A percentile compares a stretch with the other conserved stretches of the same genome.
Conservation (phyloP, 2,797 vertebrate species). For the Octomys mimax region DNA sequence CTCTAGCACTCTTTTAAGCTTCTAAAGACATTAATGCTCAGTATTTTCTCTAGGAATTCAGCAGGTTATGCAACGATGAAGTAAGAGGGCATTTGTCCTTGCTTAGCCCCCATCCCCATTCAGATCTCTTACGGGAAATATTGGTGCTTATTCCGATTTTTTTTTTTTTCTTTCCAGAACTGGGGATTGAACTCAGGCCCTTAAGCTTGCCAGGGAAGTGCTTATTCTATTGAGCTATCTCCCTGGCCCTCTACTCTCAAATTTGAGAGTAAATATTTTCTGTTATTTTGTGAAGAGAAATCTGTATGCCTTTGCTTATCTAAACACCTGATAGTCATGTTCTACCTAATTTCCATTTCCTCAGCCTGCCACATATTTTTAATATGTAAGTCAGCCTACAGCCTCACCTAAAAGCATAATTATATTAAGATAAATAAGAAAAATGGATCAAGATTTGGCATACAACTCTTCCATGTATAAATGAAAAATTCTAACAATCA, state of each 20-base stretch:
- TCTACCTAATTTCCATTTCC: neutral
- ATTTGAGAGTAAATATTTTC: neutral
- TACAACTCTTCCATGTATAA: neutral
- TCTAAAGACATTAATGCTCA: neutral
- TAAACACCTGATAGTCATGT: neutral
- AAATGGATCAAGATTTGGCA: neutral
- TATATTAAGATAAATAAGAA: neutral
- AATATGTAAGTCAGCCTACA: neutral
- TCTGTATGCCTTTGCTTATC: neutral
- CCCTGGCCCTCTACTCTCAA: neutral
- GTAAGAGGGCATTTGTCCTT: neutral
- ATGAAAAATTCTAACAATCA: neutral
- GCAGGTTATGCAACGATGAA: neutral
- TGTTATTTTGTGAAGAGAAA: slow-evolving; percentile 38
- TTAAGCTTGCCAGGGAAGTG: too few relatives aligned
- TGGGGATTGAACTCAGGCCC: too few relatives aligned
- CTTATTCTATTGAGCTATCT: too few relatives aligned
- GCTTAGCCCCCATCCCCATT: neutral
- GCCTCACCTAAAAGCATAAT: neutral
- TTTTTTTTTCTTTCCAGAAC: too few relatives aligned
- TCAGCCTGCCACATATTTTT: neutral
- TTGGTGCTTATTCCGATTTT: neutral
- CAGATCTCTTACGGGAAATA: neutral
- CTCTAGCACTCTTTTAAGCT: neutral
- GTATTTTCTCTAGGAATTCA: slow-evolving; percentile 39